A percentile compares a stretch with the other conserved stretches of the same genome.
Evolutionary conservation across 2,113 vertebrate genomes (phyloP).

Genomic region (Haplotaxodon microlepis): DNA sequence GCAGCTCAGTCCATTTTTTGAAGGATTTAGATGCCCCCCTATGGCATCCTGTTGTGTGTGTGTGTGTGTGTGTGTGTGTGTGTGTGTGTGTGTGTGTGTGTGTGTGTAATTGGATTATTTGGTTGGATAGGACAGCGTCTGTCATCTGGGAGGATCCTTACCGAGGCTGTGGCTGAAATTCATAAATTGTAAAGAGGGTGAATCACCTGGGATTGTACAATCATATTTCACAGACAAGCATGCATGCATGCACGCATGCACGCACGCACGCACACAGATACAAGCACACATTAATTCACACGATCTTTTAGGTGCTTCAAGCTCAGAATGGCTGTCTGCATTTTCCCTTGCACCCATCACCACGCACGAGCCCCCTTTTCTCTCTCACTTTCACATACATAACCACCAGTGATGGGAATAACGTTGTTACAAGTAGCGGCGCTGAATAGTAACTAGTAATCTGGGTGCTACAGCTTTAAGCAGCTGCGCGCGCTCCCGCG

Average conservation of each 20-base stretch:
- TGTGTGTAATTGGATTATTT: slow-evolving; percentile 43
- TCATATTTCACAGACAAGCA: neutral
- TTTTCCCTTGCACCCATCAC: neutral
- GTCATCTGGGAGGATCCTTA: slow-evolving; percentile 27
- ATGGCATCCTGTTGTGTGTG: neutral
- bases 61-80: no score
- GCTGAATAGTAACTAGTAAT: neutral
- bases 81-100: neutral
- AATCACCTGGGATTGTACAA: slow-evolving; percentile 27
- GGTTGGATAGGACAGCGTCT: slow-evolving; percentile 11
- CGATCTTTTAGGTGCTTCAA: neutral
- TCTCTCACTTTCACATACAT: neutral
- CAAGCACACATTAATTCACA: neutral
- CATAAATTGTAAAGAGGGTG: slow-evolving; percentile 31
- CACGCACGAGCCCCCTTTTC: neutral
- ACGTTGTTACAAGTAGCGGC: accelerated
- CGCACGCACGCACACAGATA: neutral
- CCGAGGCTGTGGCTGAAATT: slow-evolving; percentile 12
- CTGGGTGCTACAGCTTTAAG: neutral
- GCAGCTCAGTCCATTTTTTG: slow-evolving; percentile 20
- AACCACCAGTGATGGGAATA: neutral
- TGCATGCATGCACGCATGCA: neutral
- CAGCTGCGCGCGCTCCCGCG: accelerated
- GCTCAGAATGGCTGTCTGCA: neutral
- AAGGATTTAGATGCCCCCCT: slow-evolving; percentile 17